A percentile compares a stretch with the other conserved stretches of the same genome.
Evolutionary conservation across 53 echinoderm and acorn worm species (phyloP).

Genomic region (Arbacia lixula): DNA sequence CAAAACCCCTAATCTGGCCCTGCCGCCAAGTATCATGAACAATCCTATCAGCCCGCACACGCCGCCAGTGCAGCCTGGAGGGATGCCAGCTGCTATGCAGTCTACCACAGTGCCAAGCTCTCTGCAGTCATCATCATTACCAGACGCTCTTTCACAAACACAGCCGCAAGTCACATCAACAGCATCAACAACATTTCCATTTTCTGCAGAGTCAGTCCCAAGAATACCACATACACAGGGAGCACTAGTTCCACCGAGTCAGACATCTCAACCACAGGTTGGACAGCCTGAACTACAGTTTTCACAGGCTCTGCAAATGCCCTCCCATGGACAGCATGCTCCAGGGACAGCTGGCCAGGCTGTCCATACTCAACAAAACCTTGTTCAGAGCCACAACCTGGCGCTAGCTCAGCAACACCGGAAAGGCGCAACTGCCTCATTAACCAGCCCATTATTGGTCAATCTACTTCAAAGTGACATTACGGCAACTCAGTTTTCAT

Average conservation of each 20-base stretch:
- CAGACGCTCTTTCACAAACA: slow-evolving; percentile 8
- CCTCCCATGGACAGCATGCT: slow-evolving; percentile 17
- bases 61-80: slow-evolving; percentile 40
- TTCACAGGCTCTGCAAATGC: slow-evolving; percentile 42
- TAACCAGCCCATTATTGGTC: slow-evolving; percentile 93
- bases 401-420: slow-evolving; percentile 45
- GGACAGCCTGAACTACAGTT: slow-evolving; percentile 19
- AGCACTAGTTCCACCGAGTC: not conserved
- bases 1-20: slow-evolving; percentile 71
- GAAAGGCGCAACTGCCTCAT: slow-evolving; percentile 76
- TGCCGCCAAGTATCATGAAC: slow-evolving; percentile 73
- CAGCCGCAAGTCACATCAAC: slow-evolving; percentile 28
- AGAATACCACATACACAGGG: slow-evolving; percentile 27
- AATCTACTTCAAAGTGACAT: slow-evolving; percentile 95
- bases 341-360: not conserved
- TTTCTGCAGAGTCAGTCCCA: not conserved
- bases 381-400: slow-evolving; percentile 3
- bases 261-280: not conserved
- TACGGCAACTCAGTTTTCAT: slow-evolving; percentile 88
- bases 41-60: slow-evolving; percentile 80
- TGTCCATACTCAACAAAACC: not conserved
- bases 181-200: slow-evolving; percentile 31
- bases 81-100: slow-evolving; percentile 12
- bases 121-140: slow-evolving; percentile 3
- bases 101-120: slow-evolving; percentile 18